phyloP scores from a whole-genome alignment of 2,888 invertebrate genomes.

The Eledona agricola region DNA sequence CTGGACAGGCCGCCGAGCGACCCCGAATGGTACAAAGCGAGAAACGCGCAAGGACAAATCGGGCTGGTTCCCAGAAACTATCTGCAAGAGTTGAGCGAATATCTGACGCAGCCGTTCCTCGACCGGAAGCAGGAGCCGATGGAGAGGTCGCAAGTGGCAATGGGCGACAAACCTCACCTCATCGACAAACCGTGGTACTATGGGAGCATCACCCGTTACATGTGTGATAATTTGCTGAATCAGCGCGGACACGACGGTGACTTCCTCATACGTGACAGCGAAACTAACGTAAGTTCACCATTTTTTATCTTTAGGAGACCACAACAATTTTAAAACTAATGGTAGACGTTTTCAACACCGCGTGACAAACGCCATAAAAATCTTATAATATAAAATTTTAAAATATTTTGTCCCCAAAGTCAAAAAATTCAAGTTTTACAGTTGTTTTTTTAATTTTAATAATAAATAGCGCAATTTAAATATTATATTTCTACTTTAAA shows the following conservation, averaged over 20 bases:
- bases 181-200: constrained; percentile 96
- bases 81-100: constrained; percentile 90
- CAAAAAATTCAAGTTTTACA: too few species aligned
- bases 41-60: constrained; percentile 90
- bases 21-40: constrained; percentile 98
- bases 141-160: constrained; percentile 58
- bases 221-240: constrained; percentile 95
- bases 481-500: too few species aligned
- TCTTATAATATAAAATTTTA: too few species aligned
- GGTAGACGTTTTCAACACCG: too few species aligned
- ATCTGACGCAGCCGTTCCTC: constrained; percentile 85
- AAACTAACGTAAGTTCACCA: constrained; percentile 88
- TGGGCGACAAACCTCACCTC: constrained; percentile 72
- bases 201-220: constrained; percentile 93
- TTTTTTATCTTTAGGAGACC: too few species aligned
- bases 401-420: too few species aligned
- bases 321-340: too few species aligned
- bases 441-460: too few species aligned
- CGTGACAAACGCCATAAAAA: too few species aligned
- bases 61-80: constrained; percentile 97
- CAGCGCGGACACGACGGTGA: constrained; percentile 97
- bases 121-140: constrained; percentile 61
- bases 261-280: constrained; percentile 98
- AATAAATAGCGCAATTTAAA: too few species aligned
- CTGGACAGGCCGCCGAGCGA: constrained; percentile 95